These are phyloP conservation scores for Elmis aenea DNA, from an alignment of 2,888 invertebrate genomes.

Conservation along the genomic window DNA sequence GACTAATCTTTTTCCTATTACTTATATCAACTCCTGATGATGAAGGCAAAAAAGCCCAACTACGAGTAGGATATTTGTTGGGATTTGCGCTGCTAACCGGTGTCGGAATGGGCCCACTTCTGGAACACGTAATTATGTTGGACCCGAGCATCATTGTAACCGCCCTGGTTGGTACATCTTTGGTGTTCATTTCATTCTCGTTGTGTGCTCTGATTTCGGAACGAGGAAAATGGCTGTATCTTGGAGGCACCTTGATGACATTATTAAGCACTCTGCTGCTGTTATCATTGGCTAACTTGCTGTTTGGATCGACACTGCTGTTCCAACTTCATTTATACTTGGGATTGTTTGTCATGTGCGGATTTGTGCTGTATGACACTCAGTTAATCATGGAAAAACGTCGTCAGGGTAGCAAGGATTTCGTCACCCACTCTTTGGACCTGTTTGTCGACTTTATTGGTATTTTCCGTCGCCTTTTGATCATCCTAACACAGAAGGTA, in stretches of 20 bases:
- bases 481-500: slow-evolving; percentile 88
- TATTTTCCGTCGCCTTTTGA: slow-evolving; percentile 85
- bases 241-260: slow-evolving; percentile 85
- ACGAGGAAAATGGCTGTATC: slow-evolving; percentile 81
- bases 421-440: slow-evolving; percentile 86
- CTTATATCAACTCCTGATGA: slow-evolving; percentile 77
- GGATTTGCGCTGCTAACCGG: slow-evolving; percentile 85
- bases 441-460: slow-evolving; percentile 93
- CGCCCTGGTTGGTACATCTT: slow-evolving; percentile 76
- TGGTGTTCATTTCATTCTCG: slow-evolving; percentile 90
- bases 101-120: slow-evolving; percentile 80
- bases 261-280: slow-evolving; percentile 73
- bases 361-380: slow-evolving; percentile 95
- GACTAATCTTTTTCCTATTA: slow-evolving; percentile 70
- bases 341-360: slow-evolving; percentile 88
- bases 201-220: slow-evolving; percentile 81
- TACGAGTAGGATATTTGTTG: slow-evolving; percentile 76
- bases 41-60: slow-evolving; percentile 75
- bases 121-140: slow-evolving; percentile 72
- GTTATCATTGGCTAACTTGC: slow-evolving; percentile 76
- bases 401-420: slow-evolving; percentile 86
- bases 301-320: slow-evolving; percentile 76
- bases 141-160: slow-evolving; percentile 87
- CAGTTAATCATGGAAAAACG: slow-evolving; percentile 93
- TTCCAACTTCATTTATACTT: slow-evolving; percentile 77